These are phyloP conservation scores for Calosoma granatense DNA, from an alignment of 1,140 invertebrate species.

Conservation along the genomic window DNA sequence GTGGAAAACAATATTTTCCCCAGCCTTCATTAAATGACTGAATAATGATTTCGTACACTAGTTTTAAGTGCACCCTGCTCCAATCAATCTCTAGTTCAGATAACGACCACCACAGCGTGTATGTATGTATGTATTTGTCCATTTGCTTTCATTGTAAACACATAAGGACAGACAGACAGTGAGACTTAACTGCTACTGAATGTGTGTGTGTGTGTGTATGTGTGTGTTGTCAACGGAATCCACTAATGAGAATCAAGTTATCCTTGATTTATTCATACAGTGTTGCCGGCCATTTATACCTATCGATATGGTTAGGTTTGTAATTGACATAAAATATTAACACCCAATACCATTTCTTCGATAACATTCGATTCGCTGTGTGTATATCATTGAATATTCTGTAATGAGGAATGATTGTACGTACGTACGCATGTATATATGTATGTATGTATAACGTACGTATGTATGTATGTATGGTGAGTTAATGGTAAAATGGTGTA, in stretches of 20 bases:
- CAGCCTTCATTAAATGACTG: background rate
- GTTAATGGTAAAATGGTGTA: too few relatives aligned
- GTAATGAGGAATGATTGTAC: background rate
- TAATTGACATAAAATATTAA: conserved; percentile 9
- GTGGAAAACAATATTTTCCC: too few relatives aligned
- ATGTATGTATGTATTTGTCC: background rate
- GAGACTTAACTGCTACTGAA: too few relatives aligned
- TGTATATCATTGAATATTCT: conserved; percentile 1
- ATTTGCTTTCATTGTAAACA: background rate
- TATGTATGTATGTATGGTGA: too few relatives aligned
- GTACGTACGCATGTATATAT: too few relatives aligned
- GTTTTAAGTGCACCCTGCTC: background rate
- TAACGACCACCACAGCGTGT: background rate
- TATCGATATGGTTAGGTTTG: conserved; percentile 3
- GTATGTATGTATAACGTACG: too few relatives aligned
- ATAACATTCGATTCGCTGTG: background rate
- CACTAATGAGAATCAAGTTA: background rate
- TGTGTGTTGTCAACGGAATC: conserved; percentile 3
- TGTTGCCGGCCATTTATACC: background rate
- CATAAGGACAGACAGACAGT: background rate
- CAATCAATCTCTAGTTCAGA: conserved; percentile 1
- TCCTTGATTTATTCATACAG: background rate
- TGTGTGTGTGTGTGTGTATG: too few relatives aligned
- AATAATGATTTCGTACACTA: background rate
- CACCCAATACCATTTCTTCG: conserved; percentile 3